phyloP scores from a whole-genome alignment of 2,797 vertebrate species.

The Sebastes paucispinis region DNA sequence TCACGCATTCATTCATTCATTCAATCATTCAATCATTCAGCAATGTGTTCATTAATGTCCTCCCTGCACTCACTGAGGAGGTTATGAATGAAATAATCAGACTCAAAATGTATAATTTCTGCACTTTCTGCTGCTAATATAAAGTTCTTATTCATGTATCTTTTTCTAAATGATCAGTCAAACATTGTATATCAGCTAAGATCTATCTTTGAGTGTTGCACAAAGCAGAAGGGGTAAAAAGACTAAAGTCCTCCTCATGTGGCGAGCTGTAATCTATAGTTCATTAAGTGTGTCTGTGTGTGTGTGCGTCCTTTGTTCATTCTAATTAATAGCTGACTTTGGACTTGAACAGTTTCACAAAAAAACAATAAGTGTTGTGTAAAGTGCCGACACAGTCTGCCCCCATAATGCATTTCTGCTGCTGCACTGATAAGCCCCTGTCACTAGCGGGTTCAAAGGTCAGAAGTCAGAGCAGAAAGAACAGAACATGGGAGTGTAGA shows the following conservation, averaged over 20 bases:
- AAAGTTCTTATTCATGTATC: not conserved
- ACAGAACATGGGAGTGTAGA: not conserved
- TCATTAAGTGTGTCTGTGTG: not conserved
- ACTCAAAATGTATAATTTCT: not conserved
- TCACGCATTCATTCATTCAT: not conserved
- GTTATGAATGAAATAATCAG: not conserved
- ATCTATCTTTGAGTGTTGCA: conserved; percentile 3
- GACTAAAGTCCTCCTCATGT: not conserved
- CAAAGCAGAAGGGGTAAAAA: not conserved
- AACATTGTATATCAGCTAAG: not conserved
- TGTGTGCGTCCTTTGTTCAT: not conserved
- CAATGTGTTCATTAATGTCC: not conserved
- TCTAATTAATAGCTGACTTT: conserved; percentile 52
- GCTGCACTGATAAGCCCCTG: conserved; percentile 59
- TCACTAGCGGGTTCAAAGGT: conserved; percentile 57
- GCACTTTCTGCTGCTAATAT: not conserved
- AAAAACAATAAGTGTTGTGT: conserved; percentile 9
- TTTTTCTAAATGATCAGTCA: not conserved
- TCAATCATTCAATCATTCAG: not conserved
- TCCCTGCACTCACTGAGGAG: not conserved
- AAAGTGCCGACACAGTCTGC: not conserved
- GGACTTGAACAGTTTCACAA: conserved; percentile 48
- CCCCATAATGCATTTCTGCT: conserved; percentile 50
- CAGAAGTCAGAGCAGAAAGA: conserved; percentile 35
- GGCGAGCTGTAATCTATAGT: not conserved